Evolutionary conservation across 2,797 vertebrate genomes (phyloP).

Genomic region (Rallus crepitans): DNA sequence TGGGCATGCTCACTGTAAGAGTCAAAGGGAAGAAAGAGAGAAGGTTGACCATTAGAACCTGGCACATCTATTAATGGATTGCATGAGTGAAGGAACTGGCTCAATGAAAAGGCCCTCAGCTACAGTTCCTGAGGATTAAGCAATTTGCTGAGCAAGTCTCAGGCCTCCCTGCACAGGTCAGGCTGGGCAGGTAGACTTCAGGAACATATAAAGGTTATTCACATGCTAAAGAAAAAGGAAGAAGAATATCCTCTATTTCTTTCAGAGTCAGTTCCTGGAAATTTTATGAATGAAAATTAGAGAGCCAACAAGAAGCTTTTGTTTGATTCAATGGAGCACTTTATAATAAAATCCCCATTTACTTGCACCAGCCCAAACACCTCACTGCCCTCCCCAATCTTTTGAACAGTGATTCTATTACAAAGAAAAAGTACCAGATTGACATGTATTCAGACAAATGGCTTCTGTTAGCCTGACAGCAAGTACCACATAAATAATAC

Average conservation of each 20-base stretch:
- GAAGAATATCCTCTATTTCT: background rate
- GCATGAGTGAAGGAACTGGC: background rate
- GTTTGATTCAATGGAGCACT: background rate
- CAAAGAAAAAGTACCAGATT: background rate
- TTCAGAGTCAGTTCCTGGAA: background rate
- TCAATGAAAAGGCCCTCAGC: background rate
- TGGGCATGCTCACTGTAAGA: slow-evolving; percentile 96
- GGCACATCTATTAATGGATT: background rate
- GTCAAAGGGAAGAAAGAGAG: slow-evolving; percentile 38
- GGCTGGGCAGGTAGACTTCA: background rate
- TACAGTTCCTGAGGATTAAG: background rate
- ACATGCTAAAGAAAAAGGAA: background rate
- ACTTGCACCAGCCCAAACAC: background rate
- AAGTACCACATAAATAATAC: background rate
- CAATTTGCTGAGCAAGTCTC: background rate
- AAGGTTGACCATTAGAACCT: slow-evolving; percentile 21
- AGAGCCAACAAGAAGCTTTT: background rate
- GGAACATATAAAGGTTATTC: background rate
- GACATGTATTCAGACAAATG: background rate
- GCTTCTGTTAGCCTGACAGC: background rate
- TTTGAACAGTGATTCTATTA: background rate
- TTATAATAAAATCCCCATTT: background rate
- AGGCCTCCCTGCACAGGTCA: background rate
- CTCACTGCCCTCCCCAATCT: background rate
- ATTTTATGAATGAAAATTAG: background rate